Evolutionary conservation across 2,888 invertebrate genomes (phyloP).

Genomic region (Epinotia brunnichana): DNA sequence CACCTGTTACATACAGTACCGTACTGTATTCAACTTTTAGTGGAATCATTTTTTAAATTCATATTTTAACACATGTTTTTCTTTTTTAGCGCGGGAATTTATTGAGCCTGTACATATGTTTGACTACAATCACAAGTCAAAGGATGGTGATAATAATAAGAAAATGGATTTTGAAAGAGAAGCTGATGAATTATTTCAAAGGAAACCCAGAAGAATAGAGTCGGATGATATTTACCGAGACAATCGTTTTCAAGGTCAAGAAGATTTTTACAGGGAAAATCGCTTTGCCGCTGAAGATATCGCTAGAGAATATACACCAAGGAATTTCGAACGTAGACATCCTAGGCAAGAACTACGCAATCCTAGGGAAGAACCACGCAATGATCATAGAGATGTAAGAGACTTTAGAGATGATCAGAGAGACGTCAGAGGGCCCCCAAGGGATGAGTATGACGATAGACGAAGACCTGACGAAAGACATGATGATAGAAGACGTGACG

Average conservation of each 20-base stretch:
- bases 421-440: slow-evolving; percentile 48
- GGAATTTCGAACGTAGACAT: slow-evolving; percentile 42
- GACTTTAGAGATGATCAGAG: slow-evolving; percentile 58
- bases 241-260: slow-evolving; percentile 45
- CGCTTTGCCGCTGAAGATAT: slow-evolving; percentile 51
- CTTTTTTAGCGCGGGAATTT: slow-evolving; percentile 78
- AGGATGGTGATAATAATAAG: slow-evolving; percentile 65
- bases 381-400: slow-evolving; percentile 56
- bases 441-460: slow-evolving; percentile 54
- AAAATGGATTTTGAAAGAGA: slow-evolving; percentile 71
- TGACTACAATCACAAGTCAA: slow-evolving; percentile 88
- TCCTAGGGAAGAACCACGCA: slow-evolving; percentile 42
- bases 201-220: slow-evolving; percentile 61
- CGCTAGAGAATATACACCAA: slow-evolving; percentile 54
- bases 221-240: slow-evolving; percentile 53
- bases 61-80: slow-evolving; percentile 36
- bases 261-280: slow-evolving; percentile 45
- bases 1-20: background rate
- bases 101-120: slow-evolving; percentile 87
- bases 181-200: slow-evolving; percentile 68
- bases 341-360: slow-evolving; percentile 45
- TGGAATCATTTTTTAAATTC: background rate
- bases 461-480: slow-evolving; percentile 53
- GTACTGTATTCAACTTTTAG: background rate
- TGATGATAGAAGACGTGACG: slow-evolving; percentile 59